A percentile compares a stretch with the other conserved stretches of the same genome.
Conservation (phyloP, 2,888 invertebrate species). For the Rosalia funebris region DNA sequence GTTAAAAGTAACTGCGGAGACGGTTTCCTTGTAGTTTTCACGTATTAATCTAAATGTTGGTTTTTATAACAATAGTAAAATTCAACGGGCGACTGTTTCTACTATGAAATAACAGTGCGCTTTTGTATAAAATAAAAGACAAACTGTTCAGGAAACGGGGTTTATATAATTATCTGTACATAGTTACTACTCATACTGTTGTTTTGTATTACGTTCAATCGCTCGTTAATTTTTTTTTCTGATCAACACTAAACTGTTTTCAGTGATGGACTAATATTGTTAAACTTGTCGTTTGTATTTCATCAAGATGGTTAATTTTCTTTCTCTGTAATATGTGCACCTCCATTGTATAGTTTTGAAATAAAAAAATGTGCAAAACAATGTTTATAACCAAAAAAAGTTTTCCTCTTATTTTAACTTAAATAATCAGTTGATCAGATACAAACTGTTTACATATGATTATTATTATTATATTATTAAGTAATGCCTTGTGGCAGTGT, state of each 20-base stretch:
- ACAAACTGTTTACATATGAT: constrained; percentile 48
- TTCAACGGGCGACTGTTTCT: constrained; percentile 2
- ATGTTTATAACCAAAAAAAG: constrained; percentile 22
- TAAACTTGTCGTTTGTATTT: constrained; percentile 50
- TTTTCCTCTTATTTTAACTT: constrained; percentile 28
- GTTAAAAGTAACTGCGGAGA: constrained; percentile 5
- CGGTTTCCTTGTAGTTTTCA: constrained; percentile 23
- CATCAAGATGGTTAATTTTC: constrained; percentile 42
- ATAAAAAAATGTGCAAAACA: constrained; percentile 23
- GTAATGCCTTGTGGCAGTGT: constrained; percentile 46
- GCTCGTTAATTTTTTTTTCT: constrained; percentile 33
- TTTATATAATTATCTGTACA: constrained; percentile 27
- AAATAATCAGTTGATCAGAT: constrained; percentile 47
- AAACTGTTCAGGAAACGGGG: constrained; percentile 22
- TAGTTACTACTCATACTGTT: constrained; percentile 24
- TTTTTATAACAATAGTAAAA: constrained; percentile 9
- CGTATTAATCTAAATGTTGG: constrained; percentile 26
- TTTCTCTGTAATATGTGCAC: constrained; percentile 24
- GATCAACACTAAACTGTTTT: constrained; percentile 40
- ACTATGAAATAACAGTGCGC: constrained; percentile 13
- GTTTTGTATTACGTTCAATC: constrained; percentile 23
- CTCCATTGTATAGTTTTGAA: constrained; percentile 35
- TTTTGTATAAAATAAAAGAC: constrained; percentile 21
- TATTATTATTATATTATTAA: constrained; percentile 47
- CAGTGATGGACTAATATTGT: constrained; percentile 47